Conservation (phyloP, 2,113 vertebrate genomes). For the Tonatia bakeri region DNA sequence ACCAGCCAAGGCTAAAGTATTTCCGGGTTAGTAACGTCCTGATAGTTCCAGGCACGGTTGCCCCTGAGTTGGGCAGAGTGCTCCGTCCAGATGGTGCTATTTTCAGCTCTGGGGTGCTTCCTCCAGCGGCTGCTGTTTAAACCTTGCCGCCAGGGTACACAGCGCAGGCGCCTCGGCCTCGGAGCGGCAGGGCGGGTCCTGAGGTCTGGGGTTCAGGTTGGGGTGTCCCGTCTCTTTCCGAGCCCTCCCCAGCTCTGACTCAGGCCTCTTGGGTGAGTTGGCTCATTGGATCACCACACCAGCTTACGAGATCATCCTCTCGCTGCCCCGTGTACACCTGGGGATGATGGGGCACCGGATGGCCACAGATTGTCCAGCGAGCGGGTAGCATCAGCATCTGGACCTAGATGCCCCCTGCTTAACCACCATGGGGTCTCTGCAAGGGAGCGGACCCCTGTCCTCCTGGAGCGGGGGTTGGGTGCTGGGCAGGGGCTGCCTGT, state of each 20-base stretch:
- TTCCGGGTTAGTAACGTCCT: too few relatives aligned
- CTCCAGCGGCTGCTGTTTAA: neutral
- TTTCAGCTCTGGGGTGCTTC: neutral
- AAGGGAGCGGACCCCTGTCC: neutral
- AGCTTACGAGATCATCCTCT: accelerated
- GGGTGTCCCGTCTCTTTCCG: accelerated
- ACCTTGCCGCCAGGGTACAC: neutral
- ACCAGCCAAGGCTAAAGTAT: too few relatives aligned
- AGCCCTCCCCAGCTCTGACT: neutral
- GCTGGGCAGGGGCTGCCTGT: accelerated
- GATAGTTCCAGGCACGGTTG: accelerated
- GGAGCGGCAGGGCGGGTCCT: neutral
- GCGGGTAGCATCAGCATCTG: neutral
- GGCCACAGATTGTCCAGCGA: neutral
- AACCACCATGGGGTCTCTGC: accelerated
- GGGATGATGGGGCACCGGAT: neutral
- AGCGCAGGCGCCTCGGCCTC: accelerated
- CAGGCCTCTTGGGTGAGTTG: neutral
- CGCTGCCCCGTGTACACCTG: neutral
- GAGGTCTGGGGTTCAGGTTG: neutral
- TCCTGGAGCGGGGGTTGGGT: accelerated
- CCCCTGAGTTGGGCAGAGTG: accelerated
- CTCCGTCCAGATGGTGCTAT: accelerated
- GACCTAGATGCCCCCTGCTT: accelerated
- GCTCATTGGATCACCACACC: accelerated